These are phyloP conservation scores for Ceratina australensis DNA, from an alignment of 1,140 invertebrate species.

Conservation along the genomic window DNA sequence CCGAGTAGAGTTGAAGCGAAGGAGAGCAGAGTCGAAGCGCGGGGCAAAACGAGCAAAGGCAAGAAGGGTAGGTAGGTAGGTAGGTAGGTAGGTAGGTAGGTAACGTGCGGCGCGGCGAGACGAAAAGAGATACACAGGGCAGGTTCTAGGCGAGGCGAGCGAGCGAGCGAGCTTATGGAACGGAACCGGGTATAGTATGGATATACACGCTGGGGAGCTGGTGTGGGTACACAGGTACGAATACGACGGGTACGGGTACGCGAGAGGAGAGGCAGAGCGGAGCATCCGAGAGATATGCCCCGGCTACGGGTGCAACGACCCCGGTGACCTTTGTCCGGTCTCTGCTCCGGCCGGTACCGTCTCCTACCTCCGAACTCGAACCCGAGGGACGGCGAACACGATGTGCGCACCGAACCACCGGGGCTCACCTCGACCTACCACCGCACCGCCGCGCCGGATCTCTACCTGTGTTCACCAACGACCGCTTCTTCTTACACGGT, in stretches of 20 bases:
- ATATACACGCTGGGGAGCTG: not conserved
- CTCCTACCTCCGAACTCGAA: slow-evolving; percentile 48
- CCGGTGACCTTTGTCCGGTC: slow-evolving; percentile 78
- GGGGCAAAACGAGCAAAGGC: slow-evolving; percentile 1
- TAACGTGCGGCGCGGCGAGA: not conserved
- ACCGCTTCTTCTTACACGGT: no score
- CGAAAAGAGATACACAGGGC: not conserved
- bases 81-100: not conserved
- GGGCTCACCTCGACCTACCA: slow-evolving; percentile 28
- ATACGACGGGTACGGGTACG: not conserved
- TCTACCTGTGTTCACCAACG: slow-evolving; percentile 24
- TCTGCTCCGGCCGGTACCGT: slow-evolving; percentile 66
- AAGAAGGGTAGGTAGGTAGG: not conserved
- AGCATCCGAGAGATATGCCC: slow-evolving; percentile 75
- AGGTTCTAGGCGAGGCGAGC: not conserved
- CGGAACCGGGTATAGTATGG: slow-evolving; percentile 5
- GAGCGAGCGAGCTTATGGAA: not conserved
- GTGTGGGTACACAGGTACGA: slow-evolving; percentile 11
- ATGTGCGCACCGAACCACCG: slow-evolving; percentile 24
- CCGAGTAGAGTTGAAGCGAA: not conserved
- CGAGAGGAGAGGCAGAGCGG: slow-evolving; percentile 47
- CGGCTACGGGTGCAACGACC: slow-evolving; percentile 79
- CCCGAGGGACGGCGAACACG: slow-evolving; percentile 35
- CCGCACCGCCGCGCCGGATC: not conserved
- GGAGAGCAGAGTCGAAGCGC: not conserved